A percentile compares a stretch with the other conserved stretches of the same genome.
These are phyloP conservation scores for Pipa parva DNA, from an alignment of 2,113 vertebrate genomes.

Conservation along the genomic window DNA sequence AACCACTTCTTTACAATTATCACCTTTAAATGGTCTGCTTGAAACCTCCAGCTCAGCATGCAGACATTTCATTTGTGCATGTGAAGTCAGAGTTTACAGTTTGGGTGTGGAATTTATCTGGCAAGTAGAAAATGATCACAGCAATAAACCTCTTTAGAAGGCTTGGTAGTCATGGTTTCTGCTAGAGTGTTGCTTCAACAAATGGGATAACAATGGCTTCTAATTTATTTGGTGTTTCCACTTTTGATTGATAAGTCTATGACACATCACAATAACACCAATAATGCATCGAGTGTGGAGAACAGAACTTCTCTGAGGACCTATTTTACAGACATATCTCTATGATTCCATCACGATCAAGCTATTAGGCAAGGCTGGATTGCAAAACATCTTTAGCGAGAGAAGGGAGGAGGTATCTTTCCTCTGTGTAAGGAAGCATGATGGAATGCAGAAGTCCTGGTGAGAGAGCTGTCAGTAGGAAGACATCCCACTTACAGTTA, in stretches of 20 bases:
- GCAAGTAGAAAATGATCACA: not conserved
- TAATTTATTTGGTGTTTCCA: too few species aligned
- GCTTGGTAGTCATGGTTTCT: too few species aligned
- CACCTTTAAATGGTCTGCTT: too few species aligned
- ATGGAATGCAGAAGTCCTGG: constrained; percentile 30
- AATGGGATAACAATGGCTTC: too few species aligned
- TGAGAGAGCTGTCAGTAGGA: constrained; percentile 28
- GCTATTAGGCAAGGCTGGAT: constrained; percentile 30
- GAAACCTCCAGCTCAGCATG: too few species aligned
- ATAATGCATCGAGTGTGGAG: constrained; percentile 22
- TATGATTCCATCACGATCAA: constrained; percentile 36
- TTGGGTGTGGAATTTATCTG: too few species aligned
- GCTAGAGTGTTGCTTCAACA: too few species aligned
- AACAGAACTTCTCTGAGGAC: constrained; percentile 1
- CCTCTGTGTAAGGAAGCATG: constrained; percentile 23
- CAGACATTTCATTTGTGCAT: too few species aligned
- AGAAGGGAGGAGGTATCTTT: constrained; percentile 8
- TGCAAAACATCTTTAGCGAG: constrained; percentile 24
- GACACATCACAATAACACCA: too few species aligned
- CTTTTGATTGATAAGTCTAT: too few species aligned
- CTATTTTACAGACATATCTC: constrained; percentile 29
- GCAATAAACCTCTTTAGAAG: not conserved
- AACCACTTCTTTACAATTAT: not conserved
- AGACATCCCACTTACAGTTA: constrained; percentile 28
- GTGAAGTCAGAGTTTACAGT: too few species aligned